Percentiles rank a stretch among this genome's conserved stretches.
These are phyloP conservation scores for Hemichromis elongatus DNA, from an alignment of 2,113 vertebrate genomes.

Conservation along the genomic window DNA sequence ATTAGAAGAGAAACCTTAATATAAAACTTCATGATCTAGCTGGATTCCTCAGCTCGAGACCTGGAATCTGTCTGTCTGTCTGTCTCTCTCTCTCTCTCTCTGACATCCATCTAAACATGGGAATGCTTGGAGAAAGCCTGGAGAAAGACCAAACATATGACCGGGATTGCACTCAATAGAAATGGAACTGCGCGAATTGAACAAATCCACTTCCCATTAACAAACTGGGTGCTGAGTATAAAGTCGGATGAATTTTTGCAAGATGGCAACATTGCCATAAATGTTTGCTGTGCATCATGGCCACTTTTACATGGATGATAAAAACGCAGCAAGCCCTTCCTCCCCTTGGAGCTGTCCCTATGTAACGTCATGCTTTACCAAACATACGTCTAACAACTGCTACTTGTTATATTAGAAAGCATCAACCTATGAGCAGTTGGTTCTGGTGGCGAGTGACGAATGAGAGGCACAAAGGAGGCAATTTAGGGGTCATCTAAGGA, in stretches of 20 bases:
- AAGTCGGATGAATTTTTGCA: background rate
- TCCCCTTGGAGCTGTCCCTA: background rate
- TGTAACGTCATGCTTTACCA: slow-evolving; percentile 19
- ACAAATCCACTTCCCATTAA: slow-evolving; percentile 16
- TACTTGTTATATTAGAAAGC: background rate
- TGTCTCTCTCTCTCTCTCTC: background rate
- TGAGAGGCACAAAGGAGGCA: background rate
- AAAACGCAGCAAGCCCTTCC: background rate
- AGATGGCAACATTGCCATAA: background rate
- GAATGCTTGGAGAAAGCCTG: background rate
- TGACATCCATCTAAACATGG: background rate
- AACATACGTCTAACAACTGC: slow-evolving; percentile 6
- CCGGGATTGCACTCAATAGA: background rate
- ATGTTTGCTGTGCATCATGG: slow-evolving; percentile 48
- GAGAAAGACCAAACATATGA: background rate
- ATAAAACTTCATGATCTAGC: slow-evolving; percentile 3
- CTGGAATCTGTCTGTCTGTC: background rate
- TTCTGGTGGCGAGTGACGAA: background rate
- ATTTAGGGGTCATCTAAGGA: background rate
- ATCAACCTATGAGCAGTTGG: background rate
- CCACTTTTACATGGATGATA: slow-evolving; percentile 19
- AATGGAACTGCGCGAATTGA: slow-evolving; percentile 27
- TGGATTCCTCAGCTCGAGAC: slow-evolving; percentile 17
- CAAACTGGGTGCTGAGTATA: slow-evolving; percentile 1
- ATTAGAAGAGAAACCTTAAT: slow-evolving; percentile 13